Conservation (phyloP, 1,140 invertebrate genomes). For the Magallana gigas region DNA sequence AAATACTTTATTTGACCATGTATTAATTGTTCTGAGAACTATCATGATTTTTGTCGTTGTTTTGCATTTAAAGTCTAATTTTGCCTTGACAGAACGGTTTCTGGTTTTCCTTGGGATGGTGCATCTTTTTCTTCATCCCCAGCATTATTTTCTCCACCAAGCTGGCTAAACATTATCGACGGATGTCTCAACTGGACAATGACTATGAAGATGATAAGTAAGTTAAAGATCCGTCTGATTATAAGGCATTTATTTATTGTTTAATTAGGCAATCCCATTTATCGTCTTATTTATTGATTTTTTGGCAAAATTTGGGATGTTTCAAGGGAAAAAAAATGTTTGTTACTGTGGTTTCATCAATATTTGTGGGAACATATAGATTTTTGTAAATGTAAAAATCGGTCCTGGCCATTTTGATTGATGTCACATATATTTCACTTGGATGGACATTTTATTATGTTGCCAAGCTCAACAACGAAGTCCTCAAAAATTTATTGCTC, state of each 20-base stretch:
- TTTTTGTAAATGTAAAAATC: too few species aligned
- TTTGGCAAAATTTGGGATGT: neutral
- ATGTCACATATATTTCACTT: too few species aligned
- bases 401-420: too few species aligned
- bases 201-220: slow-evolving; percentile 1
- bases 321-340: too few species aligned
- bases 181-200: neutral
- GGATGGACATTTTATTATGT: too few species aligned
- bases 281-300: neutral
- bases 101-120: slow-evolving; percentile 91
- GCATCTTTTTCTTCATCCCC: slow-evolving; percentile 89
- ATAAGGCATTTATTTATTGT: neutral
- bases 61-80: neutral
- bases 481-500: too few species aligned
- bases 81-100: slow-evolving; percentile 88
- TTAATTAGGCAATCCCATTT: neutral
- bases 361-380: too few species aligned
- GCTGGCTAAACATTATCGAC: slow-evolving; percentile 81
- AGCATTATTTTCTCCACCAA: slow-evolving; percentile 88
- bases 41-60: neutral
- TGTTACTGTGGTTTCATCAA: too few species aligned
- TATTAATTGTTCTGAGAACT: too few species aligned
- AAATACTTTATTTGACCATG: too few species aligned
- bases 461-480: too few species aligned
- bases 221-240: neutral